Conservation (phyloP, 2,113 vertebrate genomes). For the Paraplagusia blochii region DNA sequence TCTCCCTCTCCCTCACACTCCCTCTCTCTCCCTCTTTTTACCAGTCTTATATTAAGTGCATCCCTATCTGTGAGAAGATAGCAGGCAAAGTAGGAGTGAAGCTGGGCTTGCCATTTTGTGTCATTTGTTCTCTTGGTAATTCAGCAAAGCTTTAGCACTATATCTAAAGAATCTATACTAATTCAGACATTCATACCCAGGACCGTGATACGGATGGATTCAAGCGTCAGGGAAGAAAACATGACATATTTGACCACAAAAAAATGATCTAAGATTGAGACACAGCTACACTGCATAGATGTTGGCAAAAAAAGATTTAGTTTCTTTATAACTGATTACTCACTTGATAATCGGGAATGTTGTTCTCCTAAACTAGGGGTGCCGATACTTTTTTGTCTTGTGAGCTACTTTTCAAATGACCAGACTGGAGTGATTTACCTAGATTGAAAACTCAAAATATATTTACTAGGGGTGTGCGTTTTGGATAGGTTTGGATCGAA, state of each 20-base stretch:
- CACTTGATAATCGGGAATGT: too few relatives aligned
- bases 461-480: too few relatives aligned
- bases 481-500: too few relatives aligned
- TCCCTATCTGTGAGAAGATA: conserved; percentile 58
- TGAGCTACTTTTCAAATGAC: too few relatives aligned
- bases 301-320: too few relatives aligned
- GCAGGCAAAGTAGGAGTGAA: conserved; percentile 42
- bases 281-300: too few relatives aligned
- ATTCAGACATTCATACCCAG: conserved; percentile 33
- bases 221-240: conserved; percentile 23
- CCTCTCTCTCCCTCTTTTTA: neutral
- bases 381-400: too few relatives aligned
- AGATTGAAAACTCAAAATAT: too few relatives aligned
- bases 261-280: neutral
- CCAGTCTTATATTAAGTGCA: conserved; percentile 55
- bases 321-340: too few relatives aligned
- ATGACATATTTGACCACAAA: conserved; percentile 25
- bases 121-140: conserved; percentile 53
- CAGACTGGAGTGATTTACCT: too few relatives aligned
- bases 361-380: too few relatives aligned
- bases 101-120: conserved; percentile 44
- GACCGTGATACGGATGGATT: conserved; percentile 18
- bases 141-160: conserved; percentile 24
- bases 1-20: neutral
- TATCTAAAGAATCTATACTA: conserved; percentile 43